Base-by-base conservation (phyloP, 1,140 invertebrate species). In the Ceratosolen fusciceps region DNA sequence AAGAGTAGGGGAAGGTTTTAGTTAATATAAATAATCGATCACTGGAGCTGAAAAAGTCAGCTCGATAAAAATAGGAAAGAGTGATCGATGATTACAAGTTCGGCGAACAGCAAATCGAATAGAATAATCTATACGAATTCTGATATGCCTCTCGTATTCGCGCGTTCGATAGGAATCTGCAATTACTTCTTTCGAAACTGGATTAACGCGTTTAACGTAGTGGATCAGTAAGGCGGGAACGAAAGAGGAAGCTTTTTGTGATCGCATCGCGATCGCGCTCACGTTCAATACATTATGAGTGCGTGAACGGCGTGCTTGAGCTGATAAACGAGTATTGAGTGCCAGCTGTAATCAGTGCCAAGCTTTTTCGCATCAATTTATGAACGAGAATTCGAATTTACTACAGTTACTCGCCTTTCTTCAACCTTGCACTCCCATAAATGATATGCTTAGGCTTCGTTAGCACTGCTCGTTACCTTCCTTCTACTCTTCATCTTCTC, bases 301-400 rank as follows among this genome's bases (percentile, higher is more conserved):
- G 12, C 29, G 26, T 31, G 0, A 43, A 43, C 39, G 7, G 31
- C 7, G n/a, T 60, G 26, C 60, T 37, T 65, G 16, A 9, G 10
- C 2, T 34, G 21, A 65, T n/a, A 65, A 65, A 65, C 31, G 21
- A 37, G 19, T 74, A 39, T 19, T 47, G n/a, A 19, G 39, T 16
- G 58, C 34, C 70, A 65, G 39, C 14, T 54, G 62, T 43, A 79
- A 56, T 77, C 70, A 70, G 73, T 75, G 76, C 16, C 24, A 74
- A 39, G 56, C 60, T 79, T 77, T 72, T 79, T 81, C 65, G 7
- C 5, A 70, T 71, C 2, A 81, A 77, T 49, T 29, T 68, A 62
- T 79, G 76, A 80, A 73, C 43, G 21, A 1, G 5, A 71, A 52
- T 49, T 52, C 26, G 3, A 49, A 47, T 43, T 47, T 43, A 2